phyloP scores from a whole-genome alignment of 2,888 invertebrate species.

The Axea sp. region DNA sequence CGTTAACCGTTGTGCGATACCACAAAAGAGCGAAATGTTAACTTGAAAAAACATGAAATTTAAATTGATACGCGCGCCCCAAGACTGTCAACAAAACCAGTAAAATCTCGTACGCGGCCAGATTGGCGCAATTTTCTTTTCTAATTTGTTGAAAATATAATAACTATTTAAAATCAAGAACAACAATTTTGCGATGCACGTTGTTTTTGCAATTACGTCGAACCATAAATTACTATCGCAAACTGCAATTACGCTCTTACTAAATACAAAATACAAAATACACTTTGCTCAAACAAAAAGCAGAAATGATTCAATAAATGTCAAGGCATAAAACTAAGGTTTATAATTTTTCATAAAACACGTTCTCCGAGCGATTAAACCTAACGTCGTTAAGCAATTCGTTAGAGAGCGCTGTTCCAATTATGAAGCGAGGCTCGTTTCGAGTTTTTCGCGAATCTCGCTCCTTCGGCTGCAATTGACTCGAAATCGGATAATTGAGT shows the following conservation, averaged over 20 bases:
- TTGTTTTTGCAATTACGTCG: neutral
- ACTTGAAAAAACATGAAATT: no score
- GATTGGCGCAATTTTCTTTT: no score
- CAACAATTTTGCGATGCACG: slow-evolving; percentile 1
- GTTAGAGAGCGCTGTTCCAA: slow-evolving; percentile 5
- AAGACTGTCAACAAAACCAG: no score
- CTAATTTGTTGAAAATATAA: no score
- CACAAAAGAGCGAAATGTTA: no score
- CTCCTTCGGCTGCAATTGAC: slow-evolving; percentile 2
- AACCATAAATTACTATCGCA: neutral
- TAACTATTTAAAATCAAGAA: neutral
- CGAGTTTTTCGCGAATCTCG: slow-evolving; percentile 5
- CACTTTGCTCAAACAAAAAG: no score
- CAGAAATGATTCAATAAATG: slow-evolving; percentile 10
- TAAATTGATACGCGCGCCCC: no score
- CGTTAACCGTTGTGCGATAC: no score
- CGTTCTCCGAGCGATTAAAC: neutral
- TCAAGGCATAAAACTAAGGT: slow-evolving; percentile 3
- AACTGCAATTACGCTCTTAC: neutral
- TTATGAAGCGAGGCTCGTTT: slow-evolving; percentile 10
- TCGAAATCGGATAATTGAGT: slow-evolving; percentile 26
- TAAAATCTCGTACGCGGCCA: no score
- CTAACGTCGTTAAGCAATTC: slow-evolving; percentile 1
- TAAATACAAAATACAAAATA: no score
- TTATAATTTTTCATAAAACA: slow-evolving; percentile 7